Evolutionary conservation across 2,888 invertebrate genomes (phyloP).

Genomic region (Platerodrilus igneus): DNA sequence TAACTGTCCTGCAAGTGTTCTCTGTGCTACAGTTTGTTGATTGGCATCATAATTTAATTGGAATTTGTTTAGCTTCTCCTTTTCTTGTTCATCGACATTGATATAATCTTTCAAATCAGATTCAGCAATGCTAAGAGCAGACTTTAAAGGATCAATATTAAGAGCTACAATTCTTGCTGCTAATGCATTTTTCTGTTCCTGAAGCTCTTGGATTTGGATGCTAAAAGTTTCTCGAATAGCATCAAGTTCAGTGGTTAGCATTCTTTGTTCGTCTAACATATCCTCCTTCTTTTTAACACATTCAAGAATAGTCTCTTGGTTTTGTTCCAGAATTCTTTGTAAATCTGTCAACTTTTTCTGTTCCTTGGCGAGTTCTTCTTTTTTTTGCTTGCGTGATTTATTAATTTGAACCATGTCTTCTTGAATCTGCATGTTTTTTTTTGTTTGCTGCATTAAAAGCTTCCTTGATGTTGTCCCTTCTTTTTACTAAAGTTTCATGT

Average conservation of each 20-base stretch:
- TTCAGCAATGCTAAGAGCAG: constrained; percentile 58
- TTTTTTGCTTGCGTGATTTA: constrained; percentile 70
- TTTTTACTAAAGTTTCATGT: constrained; percentile 54
- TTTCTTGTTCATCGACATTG: constrained; percentile 61
- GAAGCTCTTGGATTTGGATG: constrained; percentile 62
- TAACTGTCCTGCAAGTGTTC: constrained; percentile 78
- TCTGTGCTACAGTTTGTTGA: constrained; percentile 53
- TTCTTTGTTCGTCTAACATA: constrained; percentile 54
- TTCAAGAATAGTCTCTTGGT: constrained; percentile 49
- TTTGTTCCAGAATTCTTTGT: constrained; percentile 66
- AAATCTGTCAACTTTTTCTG: constrained; percentile 64
- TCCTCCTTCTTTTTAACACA: constrained; percentile 56
- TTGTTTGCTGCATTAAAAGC: constrained; percentile 61
- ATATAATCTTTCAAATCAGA: constrained; percentile 76
- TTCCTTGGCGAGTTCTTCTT: constrained; percentile 62
- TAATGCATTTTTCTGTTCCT: constrained; percentile 65
- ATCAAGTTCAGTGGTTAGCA: constrained; percentile 55
- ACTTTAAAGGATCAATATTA: constrained; percentile 68
- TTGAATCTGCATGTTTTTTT: constrained; percentile 60
- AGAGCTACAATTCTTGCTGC: constrained; percentile 65
- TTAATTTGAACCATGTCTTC: constrained; percentile 65
- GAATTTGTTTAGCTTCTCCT: constrained; percentile 59
- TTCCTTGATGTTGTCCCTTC: constrained; percentile 57
- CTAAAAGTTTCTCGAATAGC: constrained; percentile 60
- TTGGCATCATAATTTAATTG: constrained; percentile 44